Evolutionary conservation across 2,888 invertebrate genomes (phyloP).

Genomic region (Lordiphosa fenestrarum): DNA sequence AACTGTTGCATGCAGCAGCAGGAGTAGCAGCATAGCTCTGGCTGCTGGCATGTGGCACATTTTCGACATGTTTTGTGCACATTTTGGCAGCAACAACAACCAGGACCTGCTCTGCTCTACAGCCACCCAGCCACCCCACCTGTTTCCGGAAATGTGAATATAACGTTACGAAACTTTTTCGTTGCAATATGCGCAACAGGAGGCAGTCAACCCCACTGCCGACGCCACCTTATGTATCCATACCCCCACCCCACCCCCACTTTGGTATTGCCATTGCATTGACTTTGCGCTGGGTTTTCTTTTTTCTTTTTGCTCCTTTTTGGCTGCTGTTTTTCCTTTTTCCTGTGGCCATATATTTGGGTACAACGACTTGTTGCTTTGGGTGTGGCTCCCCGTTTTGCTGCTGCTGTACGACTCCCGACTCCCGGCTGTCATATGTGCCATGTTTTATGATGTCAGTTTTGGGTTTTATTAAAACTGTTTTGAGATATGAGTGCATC

Average conservation of each 20-base stretch:
- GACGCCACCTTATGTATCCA: neutral
- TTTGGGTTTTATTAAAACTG: conserved; percentile 74
- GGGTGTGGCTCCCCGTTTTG: conserved; percentile 42
- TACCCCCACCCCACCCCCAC: neutral
- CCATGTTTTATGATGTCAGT: conserved; percentile 74
- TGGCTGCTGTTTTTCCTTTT: conserved; percentile 27
- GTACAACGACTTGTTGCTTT: conserved; percentile 73
- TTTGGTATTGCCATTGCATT: conserved; percentile 30
- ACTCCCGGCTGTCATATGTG: conserved; percentile 61
- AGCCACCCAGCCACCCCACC: conserved; percentile 31
- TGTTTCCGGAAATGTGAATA: conserved; percentile 73
- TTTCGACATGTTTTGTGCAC: conserved; percentile 73
- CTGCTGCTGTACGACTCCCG: conserved; percentile 19
- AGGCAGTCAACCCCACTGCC: conserved; percentile 37
- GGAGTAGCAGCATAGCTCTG: conserved; percentile 32
- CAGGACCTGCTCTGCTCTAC: conserved; percentile 28
- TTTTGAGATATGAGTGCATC: conserved; percentile 60
- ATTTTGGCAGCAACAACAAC: conserved; percentile 61
- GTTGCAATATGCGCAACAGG: conserved; percentile 70
- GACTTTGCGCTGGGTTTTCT: conserved; percentile 39
- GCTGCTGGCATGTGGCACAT: conserved; percentile 74
- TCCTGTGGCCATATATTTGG: conserved; percentile 57
- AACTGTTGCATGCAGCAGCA: conserved; percentile 67
- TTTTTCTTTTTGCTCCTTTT: conserved; percentile 32
- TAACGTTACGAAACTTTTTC: conserved; percentile 73